Evolutionary conservation across 2,888 invertebrate species (phyloP), one percentile per base, ranked within the genome.

Genomic region (Deilephila porcellus): DNA sequence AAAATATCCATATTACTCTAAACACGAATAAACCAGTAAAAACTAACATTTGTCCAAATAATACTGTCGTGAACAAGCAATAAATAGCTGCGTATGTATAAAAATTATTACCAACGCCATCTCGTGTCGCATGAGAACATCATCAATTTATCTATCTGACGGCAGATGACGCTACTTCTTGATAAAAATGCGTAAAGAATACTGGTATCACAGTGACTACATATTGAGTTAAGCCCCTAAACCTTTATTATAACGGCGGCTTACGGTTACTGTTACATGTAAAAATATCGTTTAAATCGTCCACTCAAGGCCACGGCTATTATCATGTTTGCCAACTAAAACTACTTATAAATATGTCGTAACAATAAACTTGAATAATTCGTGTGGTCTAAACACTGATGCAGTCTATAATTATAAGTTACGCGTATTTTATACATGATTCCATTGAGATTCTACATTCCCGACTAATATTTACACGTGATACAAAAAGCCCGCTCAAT

Each of bases 251-350:
- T 8, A 67, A 14, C 4, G 45, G 37, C 14, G 14, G 56, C n/a
- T 7, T 17, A 67, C 7, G 11, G 20, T 29, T 25, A 67, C 45
- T 67, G 52, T 67, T 37, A 29, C 32, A 32, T 60, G 73, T 70
- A 60, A 73, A 60, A 70, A 73, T 70, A 67, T 67, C 17, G 20
- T 45, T 59, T 37, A 67, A 64, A 64, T 45, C 20, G 52, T 76
- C 74, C 74, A 71, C 60, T 29, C 77, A 82, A 82, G 82, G 83
- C 82, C 82, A 79, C 83, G 14, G 64, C 80, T 82, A 80, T 80
- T 80, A 76, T 73, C 34, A 62, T 74, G 45, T 70, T 56, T 60
- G 34, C 53, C 29, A 62, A 62, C 72, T 67, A 67, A 67, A 67
- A 67, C 67, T 67, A 67, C 52, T 14, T 52, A 67, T 52, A 67